phyloP scores from a whole-genome alignment of 2,797 vertebrate species.

The Calcarius lapponicus region DNA sequence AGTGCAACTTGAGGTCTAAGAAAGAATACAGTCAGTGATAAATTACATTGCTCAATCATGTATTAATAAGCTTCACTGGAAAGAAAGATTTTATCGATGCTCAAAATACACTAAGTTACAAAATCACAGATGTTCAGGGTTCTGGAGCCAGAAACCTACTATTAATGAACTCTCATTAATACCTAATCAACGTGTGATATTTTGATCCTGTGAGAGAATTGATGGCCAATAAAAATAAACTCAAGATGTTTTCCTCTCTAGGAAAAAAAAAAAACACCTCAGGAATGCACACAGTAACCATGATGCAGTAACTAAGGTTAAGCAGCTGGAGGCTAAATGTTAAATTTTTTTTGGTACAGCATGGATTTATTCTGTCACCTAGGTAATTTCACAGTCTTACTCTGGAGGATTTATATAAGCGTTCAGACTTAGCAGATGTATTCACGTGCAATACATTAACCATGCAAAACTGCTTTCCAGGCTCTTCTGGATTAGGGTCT shows the following conservation, averaged over 20 bases:
- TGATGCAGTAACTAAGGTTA: conserved; percentile 18
- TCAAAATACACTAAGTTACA: neutral
- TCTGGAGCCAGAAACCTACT: conserved; percentile 16
- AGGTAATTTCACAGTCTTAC: conserved; percentile 17
- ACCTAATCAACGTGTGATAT: conserved; percentile 25
- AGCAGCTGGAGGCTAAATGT: conserved; percentile 11
- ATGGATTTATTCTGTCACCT: conserved; percentile 21
- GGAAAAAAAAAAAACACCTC: neutral
- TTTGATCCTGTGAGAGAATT: conserved; percentile 45
- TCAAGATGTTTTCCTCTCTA: neutral
- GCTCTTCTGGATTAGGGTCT: conserved; percentile 32
- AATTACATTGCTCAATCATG: conserved; percentile 24
- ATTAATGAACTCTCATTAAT: conserved; percentile 48
- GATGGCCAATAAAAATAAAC: conserved; percentile 46
- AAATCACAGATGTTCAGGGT: neutral
- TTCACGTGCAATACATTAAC: neutral
- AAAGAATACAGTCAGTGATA: conserved; percentile 19
- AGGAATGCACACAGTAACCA: conserved; percentile 17
- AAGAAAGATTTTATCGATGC: neutral
- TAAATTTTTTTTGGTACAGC: neutral
- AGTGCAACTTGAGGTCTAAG: conserved; percentile 45
- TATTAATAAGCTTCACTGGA: conserved; percentile 26
- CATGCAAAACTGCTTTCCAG: conserved; percentile 23
- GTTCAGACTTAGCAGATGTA: conserved; percentile 40
- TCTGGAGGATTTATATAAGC: conserved; percentile 36